Base-by-base conservation (phyloP, 2,888 invertebrate species). In the Arctia plantaginis region DNA sequence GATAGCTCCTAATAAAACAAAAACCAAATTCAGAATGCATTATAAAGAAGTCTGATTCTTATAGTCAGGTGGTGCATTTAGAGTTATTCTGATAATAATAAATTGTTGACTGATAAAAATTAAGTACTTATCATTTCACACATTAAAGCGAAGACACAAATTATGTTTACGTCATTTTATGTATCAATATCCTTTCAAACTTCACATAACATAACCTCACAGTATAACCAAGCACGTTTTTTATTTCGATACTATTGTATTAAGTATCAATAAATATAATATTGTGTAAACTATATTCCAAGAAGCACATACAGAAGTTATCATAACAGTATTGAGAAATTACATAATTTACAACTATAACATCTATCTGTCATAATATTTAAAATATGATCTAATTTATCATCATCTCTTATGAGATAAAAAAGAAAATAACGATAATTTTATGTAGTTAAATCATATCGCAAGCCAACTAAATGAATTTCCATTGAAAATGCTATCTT, bases 401-500 rank as follows among this genome's bases (percentile, higher is more conserved):
- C 20, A 47, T 47, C 47, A 20, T 18, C 44, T 3, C 18, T 44
- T 44, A 44, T 44, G 44, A 47, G 6, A 47, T 18, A 23, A 51
- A 51, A 6, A 51, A 8, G 51, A 51, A n/a, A 51, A n/a, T 18
- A 23, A 51, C 23, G 8, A 3, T 55, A 59, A 59, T 27, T 59
- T 12, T 13, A 55, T 59, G 13, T 59, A 12, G 10, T 27, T 59
- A 4, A 27, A 64, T 27, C 6, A 33, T 64, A 33, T 59, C 18
- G 20, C 33, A 33, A 20, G 3, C 13, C 7, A 27, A 55, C 12
- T 55, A 13, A 55, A 27, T 55, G 13, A 55, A 13, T 55, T 55
- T 27, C 15, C 55, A 73, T 73, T 69, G 27, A 65, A 51, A 65
- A 55, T 4, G 65, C 20, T 67, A 72, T 70, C 71, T 78, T 77